Evolutionary conservation across 2,113 vertebrate genomes (phyloP).

Genomic region (Alectura lathami): DNA sequence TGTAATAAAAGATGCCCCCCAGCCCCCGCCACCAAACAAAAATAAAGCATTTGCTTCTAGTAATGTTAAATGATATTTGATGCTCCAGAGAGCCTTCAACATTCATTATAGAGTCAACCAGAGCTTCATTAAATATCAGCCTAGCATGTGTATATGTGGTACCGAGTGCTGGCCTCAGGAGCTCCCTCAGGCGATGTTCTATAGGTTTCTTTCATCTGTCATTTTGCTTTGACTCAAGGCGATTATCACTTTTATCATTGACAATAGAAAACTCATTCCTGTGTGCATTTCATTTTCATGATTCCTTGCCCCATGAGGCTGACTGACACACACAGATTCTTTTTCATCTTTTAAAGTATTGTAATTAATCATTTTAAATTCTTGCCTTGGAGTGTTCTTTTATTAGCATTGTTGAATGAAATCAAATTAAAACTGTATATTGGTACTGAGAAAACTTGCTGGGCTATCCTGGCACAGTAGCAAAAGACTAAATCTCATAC

Average conservation of each 20-base stretch:
- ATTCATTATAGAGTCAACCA: slow-evolving; percentile 62
- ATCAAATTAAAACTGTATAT: slow-evolving; percentile 42
- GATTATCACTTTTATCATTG: slow-evolving; percentile 67
- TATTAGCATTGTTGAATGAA: slow-evolving; percentile 24
- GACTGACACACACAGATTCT: slow-evolving; percentile 58
- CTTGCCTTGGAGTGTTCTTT: slow-evolving; percentile 36
- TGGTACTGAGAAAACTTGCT: neutral
- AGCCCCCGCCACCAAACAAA: neutral
- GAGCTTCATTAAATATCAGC: slow-evolving; percentile 69
- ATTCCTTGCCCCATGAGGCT: slow-evolving; percentile 38
- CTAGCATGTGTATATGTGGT: slow-evolving; percentile 56
- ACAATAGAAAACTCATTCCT: slow-evolving; percentile 69
- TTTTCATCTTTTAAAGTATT: slow-evolving; percentile 54
- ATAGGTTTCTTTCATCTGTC: slow-evolving; percentile 70
- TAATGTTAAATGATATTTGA: slow-evolving; percentile 51
- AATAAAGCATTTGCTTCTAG: slow-evolving; percentile 31
- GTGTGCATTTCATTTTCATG: slow-evolving; percentile 64
- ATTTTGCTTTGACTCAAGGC: slow-evolving; percentile 62
- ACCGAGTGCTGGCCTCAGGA: slow-evolving; percentile 36
- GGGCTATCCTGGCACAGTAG: neutral
- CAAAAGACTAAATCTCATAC: neutral
- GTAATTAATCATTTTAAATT: slow-evolving; percentile 68
- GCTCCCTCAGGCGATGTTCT: slow-evolving; percentile 43
- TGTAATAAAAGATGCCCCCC: neutral
- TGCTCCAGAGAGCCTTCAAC: slow-evolving; percentile 64